A percentile compares a stretch with the other conserved stretches of the same genome.
Evolutionary conservation across 2,888 invertebrate genomes (phyloP).

Genomic region (Lysandra bellargus): DNA sequence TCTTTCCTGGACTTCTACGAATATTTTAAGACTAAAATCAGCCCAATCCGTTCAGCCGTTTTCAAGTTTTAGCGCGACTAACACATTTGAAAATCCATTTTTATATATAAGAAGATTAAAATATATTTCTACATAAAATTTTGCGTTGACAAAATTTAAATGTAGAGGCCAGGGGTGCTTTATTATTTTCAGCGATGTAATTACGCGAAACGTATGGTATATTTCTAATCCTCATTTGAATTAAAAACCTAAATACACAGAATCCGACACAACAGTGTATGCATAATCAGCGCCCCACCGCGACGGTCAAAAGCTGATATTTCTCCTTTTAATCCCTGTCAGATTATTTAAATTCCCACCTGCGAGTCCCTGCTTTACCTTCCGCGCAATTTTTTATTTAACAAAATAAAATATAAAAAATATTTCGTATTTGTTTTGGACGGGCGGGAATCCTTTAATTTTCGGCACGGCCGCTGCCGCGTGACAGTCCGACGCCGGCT

Average conservation of each 20-base stretch:
- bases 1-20: no score
- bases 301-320: slow-evolving; percentile 79
- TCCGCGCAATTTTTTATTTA: slow-evolving; percentile 67
- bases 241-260: slow-evolving; percentile 59
- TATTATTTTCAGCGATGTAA: slow-evolving; percentile 40
- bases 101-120: no score
- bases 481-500: slow-evolving; percentile 62
- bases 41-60: no score
- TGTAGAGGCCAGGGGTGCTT: neutral
- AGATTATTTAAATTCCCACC: slow-evolving; percentile 81
- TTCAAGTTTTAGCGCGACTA: no score
- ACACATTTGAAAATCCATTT: no score
- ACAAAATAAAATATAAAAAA: slow-evolving; percentile 79
- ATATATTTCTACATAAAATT: neutral
- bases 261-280: slow-evolving; percentile 66
- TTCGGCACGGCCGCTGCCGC: slow-evolving; percentile 62
- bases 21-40: no score
- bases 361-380: slow-evolving; percentile 65
- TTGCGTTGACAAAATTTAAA: slow-evolving; percentile 11
- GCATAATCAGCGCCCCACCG: slow-evolving; percentile 63
- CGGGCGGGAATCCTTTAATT: slow-evolving; percentile 77
- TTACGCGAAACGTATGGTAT: slow-evolving; percentile 41
- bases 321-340: slow-evolving; percentile 80
- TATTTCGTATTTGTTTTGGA: slow-evolving; percentile 79
- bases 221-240: slow-evolving; percentile 59